Evolutionary conservation across 1,140 invertebrate species (phyloP), one percentile per base, ranked within the genome.

Genomic region (Nasonia longicornis): DNA sequence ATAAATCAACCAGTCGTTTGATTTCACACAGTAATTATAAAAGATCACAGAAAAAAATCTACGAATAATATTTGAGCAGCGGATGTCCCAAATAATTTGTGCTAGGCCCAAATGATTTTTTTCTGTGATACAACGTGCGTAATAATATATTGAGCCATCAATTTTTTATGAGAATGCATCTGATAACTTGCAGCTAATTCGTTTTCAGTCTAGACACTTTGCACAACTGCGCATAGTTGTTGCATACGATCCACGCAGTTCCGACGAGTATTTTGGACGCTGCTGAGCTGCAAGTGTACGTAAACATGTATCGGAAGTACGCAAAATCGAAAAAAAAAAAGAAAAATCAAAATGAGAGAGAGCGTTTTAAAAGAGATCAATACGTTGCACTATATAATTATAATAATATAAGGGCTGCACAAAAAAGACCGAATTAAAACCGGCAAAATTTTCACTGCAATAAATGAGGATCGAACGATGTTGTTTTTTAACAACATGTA

Each of bases 391-490:
- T 26, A 52, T 16, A 45, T 42, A 45, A 42, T 45, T 58, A 31
- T 74, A 29, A 14, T 16, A 52, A 12, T 1, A 52, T 20, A 58
- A 58, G 20, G 20, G 16, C 63, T 42, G 63, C 74, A 66, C 29
- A 77, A 77, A 7, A 77, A 77, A 66, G 31, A 42, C 48, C 75
- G 31, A 67, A 77, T 26, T 26, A 77, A 69, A 77, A 77, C 31
- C 31, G 38, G n/a, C 58, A 20, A 38, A 3, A 66, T 64, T 64
- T 69, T 26, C 10, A 77, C 38, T 26, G n/a, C 76, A 77, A 77
- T 69, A 77, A 69, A 69, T 22, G 35, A 58, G 4, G n/a, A 76
- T 38, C 10, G 11, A 35, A 12, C 20, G 6, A 76, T 22, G 26
- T 42, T 64, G 26, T 38, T 76, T 38, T 76, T 63, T 20, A 72